Evolutionary conservation across 1,140 invertebrate species (phyloP).

Genomic region (Formica selysi): DNA sequence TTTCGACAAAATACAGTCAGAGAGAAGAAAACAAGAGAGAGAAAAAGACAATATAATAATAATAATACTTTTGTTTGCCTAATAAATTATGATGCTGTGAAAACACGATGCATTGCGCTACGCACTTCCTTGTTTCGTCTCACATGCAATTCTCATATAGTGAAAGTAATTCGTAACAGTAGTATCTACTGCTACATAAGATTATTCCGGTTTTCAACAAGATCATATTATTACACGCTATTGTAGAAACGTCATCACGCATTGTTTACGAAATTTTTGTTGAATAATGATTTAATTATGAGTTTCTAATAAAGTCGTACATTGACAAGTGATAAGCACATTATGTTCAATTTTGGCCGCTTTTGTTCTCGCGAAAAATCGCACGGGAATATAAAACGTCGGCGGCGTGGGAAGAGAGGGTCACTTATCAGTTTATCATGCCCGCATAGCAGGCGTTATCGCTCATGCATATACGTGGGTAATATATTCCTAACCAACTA

Average conservation of each 20-base stretch:
- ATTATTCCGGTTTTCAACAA: slow-evolving; percentile 10
- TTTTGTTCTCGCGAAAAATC: slow-evolving; percentile 54
- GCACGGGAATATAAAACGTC: slow-evolving; percentile 49
- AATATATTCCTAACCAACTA: slow-evolving; percentile 77
- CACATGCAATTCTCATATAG: slow-evolving; percentile 4
- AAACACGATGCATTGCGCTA: background rate
- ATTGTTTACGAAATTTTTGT: background rate
- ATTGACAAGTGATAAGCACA: slow-evolving; percentile 6
- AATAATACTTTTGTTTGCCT: slow-evolving; percentile 13
- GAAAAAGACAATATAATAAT: background rate
- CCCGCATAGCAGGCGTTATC: slow-evolving; percentile 76
- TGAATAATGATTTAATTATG: background rate
- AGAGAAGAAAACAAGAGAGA: background rate
- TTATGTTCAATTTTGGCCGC: background rate
- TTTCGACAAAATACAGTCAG: background rate
- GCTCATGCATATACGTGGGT: slow-evolving; percentile 68
- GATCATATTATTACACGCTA: background rate
- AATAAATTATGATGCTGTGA: slow-evolving; percentile 34
- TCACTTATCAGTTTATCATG: slow-evolving; percentile 77
- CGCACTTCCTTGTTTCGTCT: slow-evolving; percentile 9
- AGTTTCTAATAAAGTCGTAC: background rate
- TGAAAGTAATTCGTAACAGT: slow-evolving; percentile 42
- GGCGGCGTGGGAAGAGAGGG: slow-evolving; percentile 74
- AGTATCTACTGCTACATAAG: background rate
- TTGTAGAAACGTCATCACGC: background rate